Percentiles rank a stretch among this genome's conserved stretches.
These are phyloP conservation scores for Diloba caeruleocephala DNA, from an alignment of 2,888 invertebrate genomes.

Conservation along the genomic window DNA sequence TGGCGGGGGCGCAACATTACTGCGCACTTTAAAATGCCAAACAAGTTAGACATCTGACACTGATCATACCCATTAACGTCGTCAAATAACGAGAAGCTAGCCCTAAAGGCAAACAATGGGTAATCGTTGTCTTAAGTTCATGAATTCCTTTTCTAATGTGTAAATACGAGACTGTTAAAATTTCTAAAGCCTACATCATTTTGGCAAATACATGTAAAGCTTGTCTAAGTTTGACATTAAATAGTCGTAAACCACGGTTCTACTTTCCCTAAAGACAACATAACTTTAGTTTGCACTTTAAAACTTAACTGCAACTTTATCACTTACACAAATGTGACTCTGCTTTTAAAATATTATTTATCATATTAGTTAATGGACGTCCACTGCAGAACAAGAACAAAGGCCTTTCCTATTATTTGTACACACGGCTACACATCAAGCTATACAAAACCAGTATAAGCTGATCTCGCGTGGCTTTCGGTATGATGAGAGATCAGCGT, in stretches of 20 bases:
- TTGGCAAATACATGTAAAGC: conserved; percentile 9
- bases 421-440: no score
- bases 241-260: conserved; percentile 20
- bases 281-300: conserved; percentile 10
- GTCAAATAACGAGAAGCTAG: background rate
- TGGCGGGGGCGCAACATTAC: no score
- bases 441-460: no score
- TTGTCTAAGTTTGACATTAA: conserved; percentile 11
- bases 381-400: no score
- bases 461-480: no score
- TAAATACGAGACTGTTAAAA: conserved; percentile 2
- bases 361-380: no score
- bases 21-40: no score
- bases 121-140: background rate
- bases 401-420: no score
- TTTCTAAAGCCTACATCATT: conserved; percentile 14
- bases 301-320: conserved; percentile 1
- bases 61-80: no score
- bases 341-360: background rate
- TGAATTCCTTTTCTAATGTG: conserved; percentile 28
- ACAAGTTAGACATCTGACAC: no score
- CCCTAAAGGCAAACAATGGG: background rate
- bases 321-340: background rate
- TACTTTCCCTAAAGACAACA: conserved; percentile 7
- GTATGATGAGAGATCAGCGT: no score